A percentile compares a stretch with the other conserved stretches of the same genome.
Evolutionary conservation across 2,888 invertebrate species (phyloP).

Genomic region (Alentia gelatinosa): DNA sequence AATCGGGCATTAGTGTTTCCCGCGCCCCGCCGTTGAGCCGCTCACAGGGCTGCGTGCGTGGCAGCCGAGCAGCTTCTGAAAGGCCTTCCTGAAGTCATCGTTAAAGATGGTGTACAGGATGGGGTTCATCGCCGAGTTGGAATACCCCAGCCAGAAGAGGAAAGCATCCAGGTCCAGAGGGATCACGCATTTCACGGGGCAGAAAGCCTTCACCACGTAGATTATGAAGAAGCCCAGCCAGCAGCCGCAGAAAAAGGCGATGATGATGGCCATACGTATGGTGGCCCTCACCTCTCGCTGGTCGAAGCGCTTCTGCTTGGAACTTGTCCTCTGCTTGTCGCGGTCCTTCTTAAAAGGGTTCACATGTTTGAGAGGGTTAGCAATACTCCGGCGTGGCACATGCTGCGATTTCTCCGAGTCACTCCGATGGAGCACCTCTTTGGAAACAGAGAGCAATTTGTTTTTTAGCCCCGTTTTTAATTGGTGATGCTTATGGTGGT

Average conservation of each 20-base stretch:
- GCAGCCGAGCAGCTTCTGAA: conserved; percentile 71
- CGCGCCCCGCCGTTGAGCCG: background rate
- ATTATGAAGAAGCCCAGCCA: conserved; percentile 81
- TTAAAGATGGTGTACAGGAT: conserved; percentile 80
- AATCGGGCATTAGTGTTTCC: background rate
- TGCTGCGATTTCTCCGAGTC: background rate
- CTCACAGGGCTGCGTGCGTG: conserved; percentile 34
- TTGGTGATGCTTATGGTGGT: no score
- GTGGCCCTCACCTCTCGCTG: conserved; percentile 79
- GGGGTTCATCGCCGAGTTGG: conserved; percentile 80
- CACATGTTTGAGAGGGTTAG: conserved; percentile 11
- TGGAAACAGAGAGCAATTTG: conserved; percentile 31
- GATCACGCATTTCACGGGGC: conserved; percentile 70
- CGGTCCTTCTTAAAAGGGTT: conserved; percentile 54
- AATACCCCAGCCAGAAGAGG: conserved; percentile 80
- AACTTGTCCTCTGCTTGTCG: conserved; percentile 53
- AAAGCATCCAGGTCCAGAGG: conserved; percentile 75
- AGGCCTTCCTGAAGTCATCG: conserved; percentile 79
- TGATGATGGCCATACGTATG: conserved; percentile 80
- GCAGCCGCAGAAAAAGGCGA: conserved; percentile 80
- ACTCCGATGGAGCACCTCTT: background rate
- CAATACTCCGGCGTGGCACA: background rate
- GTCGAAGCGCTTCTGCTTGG: conserved; percentile 65
- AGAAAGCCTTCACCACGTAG: conserved; percentile 78
- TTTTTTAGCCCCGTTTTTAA: background rate